Evolutionary conservation across 2,113 vertebrate species (phyloP).

Genomic region (Procapra przewalskii): DNA sequence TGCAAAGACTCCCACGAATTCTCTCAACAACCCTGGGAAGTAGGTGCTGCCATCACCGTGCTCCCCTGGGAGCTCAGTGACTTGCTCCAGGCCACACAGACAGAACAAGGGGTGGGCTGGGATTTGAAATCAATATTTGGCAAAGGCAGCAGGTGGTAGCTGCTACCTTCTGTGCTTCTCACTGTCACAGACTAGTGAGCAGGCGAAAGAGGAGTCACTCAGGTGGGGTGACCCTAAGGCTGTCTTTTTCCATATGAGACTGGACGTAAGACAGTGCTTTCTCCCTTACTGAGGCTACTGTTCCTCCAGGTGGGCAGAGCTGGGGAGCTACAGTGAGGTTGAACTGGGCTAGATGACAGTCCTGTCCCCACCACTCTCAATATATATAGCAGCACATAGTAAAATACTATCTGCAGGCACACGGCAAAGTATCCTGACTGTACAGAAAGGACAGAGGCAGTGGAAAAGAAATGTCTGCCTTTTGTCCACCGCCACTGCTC

Average conservation of each 20-base stretch:
- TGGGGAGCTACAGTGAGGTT: not conserved
- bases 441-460: not conserved
- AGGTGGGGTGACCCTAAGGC: not conserved
- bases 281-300: not conserved
- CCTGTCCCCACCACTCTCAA: not conserved
- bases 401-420: not conserved
- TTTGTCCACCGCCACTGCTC: not conserved
- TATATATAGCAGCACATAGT: not conserved
- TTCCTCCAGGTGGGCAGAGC: not conserved
- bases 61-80: not conserved
- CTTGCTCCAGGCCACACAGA: not conserved
- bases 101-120: not conserved
- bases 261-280: not conserved
- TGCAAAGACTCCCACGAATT: not conserved
- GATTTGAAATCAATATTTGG: not conserved
- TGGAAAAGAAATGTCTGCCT: not conserved
- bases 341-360: not conserved
- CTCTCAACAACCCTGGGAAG: not conserved
- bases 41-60: not conserved
- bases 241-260: rapidly evolving
- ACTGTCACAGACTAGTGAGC: not conserved
- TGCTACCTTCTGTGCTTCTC: too few species aligned
- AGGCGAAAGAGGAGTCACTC: not conserved
- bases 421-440: not conserved
- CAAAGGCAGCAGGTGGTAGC: not conserved